Base-by-base conservation (phyloP, 2,888 invertebrate species). In the Aleiodes leptofemur region DNA sequence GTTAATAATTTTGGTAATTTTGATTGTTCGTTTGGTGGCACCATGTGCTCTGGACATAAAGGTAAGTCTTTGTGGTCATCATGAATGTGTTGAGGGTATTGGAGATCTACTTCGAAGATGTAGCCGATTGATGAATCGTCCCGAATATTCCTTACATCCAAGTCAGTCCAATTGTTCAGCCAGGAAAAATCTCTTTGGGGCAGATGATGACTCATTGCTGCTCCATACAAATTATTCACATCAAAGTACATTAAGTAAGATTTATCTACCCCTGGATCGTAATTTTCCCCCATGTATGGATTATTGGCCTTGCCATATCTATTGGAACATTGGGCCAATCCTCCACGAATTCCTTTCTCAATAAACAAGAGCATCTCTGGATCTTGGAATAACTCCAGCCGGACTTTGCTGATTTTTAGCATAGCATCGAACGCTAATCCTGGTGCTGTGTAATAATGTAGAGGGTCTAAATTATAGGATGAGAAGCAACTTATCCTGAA, bases 301-400 rank as follows among this genome's bases (percentile, higher is more conserved):
- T 89, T 88, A 78, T 88, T 88, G 9, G 87, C 87, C 74, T 80
- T 79, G 3, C 82, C 81, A 80, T 86, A 82, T 55, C 86, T 73
- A 68, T 85, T 83, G 13, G 76, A 79, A 70, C 86, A 86, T 78
- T 86, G 83, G 29, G 81, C 81, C 11, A 88, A 72, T 11, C 86
- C 85, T 2, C 85, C 87, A 34, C 34, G 34, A 34, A 34, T 34
- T 0, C 34, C 34, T 6, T 34, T 34, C 34, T 34, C 34, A 34
- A 38, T 85, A 74, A 72, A 88, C 83, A 76, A 84, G 81, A 43
- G 85, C 81, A 77, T 90, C 86, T 6, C 84, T 83, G 59, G 87
- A 73, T 16, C 88, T 61, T 74, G 87, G 82, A 55, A 88, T 59
- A 72, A 83, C 70, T 70, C 71, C 3, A 77, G 61, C 23, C 66